Evolutionary conservation across 2,888 invertebrate genomes (phyloP).

Genomic region (Cephonodes hylas): DNA sequence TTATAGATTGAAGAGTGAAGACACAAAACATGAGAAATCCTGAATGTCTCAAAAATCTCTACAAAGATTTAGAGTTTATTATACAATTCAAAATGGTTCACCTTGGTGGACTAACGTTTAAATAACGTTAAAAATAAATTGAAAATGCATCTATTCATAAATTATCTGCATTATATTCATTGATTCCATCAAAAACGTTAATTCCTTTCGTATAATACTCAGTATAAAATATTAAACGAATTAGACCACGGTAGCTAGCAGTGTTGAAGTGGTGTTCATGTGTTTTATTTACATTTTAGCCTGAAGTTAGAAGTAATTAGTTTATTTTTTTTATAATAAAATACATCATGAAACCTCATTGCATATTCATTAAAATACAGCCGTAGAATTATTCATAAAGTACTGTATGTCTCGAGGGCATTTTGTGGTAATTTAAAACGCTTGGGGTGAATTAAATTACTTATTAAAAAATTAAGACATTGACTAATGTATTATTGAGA

Average conservation of each 20-base stretch:
- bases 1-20: too few species aligned
- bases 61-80: too few species aligned
- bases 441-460: background rate
- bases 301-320: background rate
- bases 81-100: too few species aligned
- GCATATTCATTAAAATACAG: conserved; percentile 1
- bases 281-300: background rate
- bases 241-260: background rate
- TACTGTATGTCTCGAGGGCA: background rate
- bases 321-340: background rate
- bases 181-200: background rate
- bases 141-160: too few species aligned
- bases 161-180: too few species aligned
- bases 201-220: background rate
- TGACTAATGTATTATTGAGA: too few species aligned
- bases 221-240: background rate
- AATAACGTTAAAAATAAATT: too few species aligned
- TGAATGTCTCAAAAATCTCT: too few species aligned
- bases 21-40: too few species aligned
- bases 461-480: too few species aligned
- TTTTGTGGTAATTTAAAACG: background rate
- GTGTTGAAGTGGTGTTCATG: background rate
- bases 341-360: background rate
- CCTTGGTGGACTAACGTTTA: too few species aligned
- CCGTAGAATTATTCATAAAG: conserved; percentile 3